A percentile compares a stretch with the other conserved stretches of the same genome.
phyloP scores from a whole-genome alignment of 1,140 invertebrate species.

The Zaprionus ghesquierei region DNA sequence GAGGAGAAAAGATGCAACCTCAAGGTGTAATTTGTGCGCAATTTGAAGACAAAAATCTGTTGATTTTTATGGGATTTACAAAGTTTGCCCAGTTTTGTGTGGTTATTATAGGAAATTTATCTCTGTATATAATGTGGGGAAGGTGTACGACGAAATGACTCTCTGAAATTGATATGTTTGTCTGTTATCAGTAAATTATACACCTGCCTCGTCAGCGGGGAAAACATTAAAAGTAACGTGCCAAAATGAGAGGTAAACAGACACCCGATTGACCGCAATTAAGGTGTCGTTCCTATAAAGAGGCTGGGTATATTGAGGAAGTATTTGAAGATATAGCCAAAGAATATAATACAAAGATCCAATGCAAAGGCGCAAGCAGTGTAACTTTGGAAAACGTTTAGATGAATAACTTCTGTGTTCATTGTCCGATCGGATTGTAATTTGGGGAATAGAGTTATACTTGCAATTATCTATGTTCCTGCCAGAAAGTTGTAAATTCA shows the following conservation, averaged over 20 bases:
- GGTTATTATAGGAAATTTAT: constrained; percentile 38
- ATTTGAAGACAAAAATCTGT: constrained; percentile 49
- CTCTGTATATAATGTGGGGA: constrained; percentile 8
- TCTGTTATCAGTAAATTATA: constrained; percentile 19
- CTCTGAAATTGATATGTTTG: constrained; percentile 20
- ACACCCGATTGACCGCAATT: not conserved
- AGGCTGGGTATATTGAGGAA: too few relatives aligned
- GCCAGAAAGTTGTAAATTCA: too few relatives aligned
- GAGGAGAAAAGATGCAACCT: constrained; percentile 11
- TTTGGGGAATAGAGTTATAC: too few relatives aligned
- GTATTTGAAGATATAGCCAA: not conserved
- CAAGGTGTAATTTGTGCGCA: constrained; percentile 57
- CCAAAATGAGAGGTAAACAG: not conserved
- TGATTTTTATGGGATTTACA: constrained; percentile 50
- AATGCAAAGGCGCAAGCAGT: too few relatives aligned
- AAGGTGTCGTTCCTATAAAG: not conserved
- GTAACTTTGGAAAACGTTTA: too few relatives aligned
- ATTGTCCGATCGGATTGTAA: too few relatives aligned
- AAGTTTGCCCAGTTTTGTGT: constrained; percentile 30
- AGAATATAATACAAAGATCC: too few relatives aligned
- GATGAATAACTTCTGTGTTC: too few relatives aligned
- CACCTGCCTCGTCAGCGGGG: not conserved
- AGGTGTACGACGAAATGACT: not conserved
- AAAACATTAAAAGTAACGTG: not conserved
- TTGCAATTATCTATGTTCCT: too few relatives aligned